Conservation (phyloP, 2,113 vertebrate genomes). For the Butastur rufipennis region DNA sequence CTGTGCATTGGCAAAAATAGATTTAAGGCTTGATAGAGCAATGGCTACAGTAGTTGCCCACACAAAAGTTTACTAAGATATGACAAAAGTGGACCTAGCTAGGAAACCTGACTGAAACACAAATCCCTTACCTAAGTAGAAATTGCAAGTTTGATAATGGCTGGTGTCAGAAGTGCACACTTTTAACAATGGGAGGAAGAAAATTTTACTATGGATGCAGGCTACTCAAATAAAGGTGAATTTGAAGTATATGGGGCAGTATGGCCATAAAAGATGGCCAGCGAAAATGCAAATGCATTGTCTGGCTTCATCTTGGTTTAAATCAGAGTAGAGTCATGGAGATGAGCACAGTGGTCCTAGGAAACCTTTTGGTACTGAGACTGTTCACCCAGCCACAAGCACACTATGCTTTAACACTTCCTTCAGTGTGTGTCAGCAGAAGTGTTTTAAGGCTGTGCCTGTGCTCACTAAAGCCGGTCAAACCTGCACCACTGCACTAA, state of each 20-base stretch:
- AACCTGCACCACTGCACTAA: not conserved
- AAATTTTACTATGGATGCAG: not conserved
- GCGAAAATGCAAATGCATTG: not conserved
- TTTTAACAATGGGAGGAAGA: not conserved
- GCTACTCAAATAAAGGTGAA: not conserved
- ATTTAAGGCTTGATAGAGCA: not conserved
- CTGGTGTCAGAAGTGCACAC: not conserved
- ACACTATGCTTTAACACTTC: not conserved
- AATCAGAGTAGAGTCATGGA: not conserved
- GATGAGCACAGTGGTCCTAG: not conserved
- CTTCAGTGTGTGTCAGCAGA: not conserved
- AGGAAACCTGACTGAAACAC: not conserved
- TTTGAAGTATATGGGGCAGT: not conserved
- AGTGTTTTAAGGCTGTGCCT: not conserved
- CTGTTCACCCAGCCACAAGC: not conserved
- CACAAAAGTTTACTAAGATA: not conserved
- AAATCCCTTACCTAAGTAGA: not conserved
- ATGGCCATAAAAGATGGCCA: not conserved
- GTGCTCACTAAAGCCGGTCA: not conserved
- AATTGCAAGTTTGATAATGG: not conserved
- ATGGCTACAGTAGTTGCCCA: not conserved
- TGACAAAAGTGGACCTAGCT: not conserved
- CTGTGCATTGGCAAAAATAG: not conserved
- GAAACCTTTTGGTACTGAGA: not conserved
- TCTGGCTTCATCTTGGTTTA: not conserved